Percentiles rank a stretch among this genome's conserved stretches.
Conservation (phyloP, 2,113 vertebrate genomes). For the Tragelaphus scriptus region DNA sequence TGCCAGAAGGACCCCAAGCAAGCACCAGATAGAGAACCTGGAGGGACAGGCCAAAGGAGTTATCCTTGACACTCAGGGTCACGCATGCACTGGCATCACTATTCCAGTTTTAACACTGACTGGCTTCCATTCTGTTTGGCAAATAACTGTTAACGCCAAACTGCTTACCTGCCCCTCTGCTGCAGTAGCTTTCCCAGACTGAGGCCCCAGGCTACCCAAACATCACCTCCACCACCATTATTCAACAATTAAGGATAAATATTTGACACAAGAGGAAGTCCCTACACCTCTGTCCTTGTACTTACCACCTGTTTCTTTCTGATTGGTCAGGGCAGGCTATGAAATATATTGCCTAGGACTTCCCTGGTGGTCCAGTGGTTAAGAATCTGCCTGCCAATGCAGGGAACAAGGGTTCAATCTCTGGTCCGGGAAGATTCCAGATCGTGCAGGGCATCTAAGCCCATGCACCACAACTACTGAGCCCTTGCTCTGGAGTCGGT, state of each 20-base stretch:
- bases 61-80: not conserved
- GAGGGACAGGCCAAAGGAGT: not conserved
- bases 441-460: not conserved
- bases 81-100: too few relatives aligned
- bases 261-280: not conserved
- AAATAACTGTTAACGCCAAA: not conserved
- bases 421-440: not conserved
- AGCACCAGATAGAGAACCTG: not conserved
- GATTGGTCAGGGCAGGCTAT: not conserved
- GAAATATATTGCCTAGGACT: not conserved
- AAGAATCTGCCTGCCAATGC: not conserved
- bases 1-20: not conserved
- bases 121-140: accelerated
- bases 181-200: not conserved
- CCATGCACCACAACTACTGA: not conserved
- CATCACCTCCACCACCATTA: not conserved
- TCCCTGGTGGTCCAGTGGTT: not conserved
- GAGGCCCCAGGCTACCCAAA: not conserved
- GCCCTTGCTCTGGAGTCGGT: not conserved
- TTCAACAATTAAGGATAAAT: not conserved
- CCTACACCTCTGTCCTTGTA: not conserved
- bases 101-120: accelerated
- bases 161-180: not conserved
- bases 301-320: not conserved
- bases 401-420: not conserved